A percentile compares a stretch with the other conserved stretches of the same genome.
Conservation (phyloP, 2,888 invertebrate genomes). For the Chaetogeoica ovagalla region DNA sequence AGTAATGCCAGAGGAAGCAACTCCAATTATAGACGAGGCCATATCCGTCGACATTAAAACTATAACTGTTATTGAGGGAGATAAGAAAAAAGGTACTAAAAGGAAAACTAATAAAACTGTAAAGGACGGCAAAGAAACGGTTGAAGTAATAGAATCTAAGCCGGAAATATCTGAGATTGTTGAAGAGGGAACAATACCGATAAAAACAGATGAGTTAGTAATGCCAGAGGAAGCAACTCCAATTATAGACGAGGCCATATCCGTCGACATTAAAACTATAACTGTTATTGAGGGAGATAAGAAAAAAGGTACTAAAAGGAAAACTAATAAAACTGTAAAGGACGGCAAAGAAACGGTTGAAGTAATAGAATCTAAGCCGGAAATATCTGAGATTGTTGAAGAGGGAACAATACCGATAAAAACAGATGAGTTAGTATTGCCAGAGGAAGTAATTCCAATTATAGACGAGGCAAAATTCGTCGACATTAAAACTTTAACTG, state of each 20-base stretch:
- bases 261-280: too few relatives aligned
- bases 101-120: conserved; percentile 50
- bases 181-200: conserved; percentile 56
- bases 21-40: background rate
- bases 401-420: conserved; percentile 56
- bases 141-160: conserved; percentile 48
- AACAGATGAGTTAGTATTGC: conserved; percentile 57
- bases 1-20: background rate
- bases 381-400: too few relatives aligned
- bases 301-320: too few relatives aligned
- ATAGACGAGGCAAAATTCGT: conserved; percentile 59
- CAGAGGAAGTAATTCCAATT: conserved; percentile 60
- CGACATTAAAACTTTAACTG: conserved; percentile 57
- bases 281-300: too few relatives aligned
- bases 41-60: conserved; percentile 39
- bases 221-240: too few relatives aligned
- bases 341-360: too few relatives aligned
- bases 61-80: conserved; percentile 20
- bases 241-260: too few relatives aligned
- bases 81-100: conserved; percentile 26
- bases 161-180: conserved; percentile 36
- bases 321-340: too few relatives aligned
- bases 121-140: conserved; percentile 54
- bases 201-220: too few relatives aligned
- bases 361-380: too few relatives aligned